These are phyloP conservation scores for Actinopyga echinites DNA, from an alignment of 53 echinoderm and acorn worm species.

Conservation along the genomic window DNA sequence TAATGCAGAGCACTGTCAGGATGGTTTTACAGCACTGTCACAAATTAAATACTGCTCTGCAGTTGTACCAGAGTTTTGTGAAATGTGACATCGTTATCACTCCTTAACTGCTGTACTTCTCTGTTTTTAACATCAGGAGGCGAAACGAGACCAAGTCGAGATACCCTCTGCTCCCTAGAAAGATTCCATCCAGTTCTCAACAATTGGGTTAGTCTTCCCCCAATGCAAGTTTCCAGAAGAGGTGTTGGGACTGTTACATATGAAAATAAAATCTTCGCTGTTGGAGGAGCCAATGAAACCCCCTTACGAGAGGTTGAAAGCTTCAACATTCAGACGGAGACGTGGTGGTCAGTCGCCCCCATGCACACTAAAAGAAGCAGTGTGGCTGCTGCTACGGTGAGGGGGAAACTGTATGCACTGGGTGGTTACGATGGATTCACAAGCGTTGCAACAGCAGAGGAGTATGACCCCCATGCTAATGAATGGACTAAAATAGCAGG, in stretches of 20 bases:
- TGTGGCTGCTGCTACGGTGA: slow-evolving; percentile 81
- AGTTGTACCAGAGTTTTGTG: background rate
- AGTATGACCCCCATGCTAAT: slow-evolving; percentile 82
- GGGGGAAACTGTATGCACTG: slow-evolving; percentile 82
- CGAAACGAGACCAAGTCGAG: slow-evolving; percentile 78
- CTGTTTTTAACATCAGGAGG: slow-evolving; percentile 61
- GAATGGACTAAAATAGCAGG: slow-evolving; percentile 85
- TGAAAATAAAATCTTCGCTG: slow-evolving; percentile 84
- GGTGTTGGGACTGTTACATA: slow-evolving; percentile 78
- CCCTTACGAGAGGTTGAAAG: slow-evolving; percentile 84
- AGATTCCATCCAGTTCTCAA: slow-evolving; percentile 84
- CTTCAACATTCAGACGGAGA: slow-evolving; percentile 75
- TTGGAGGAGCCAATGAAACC: slow-evolving; percentile 78
- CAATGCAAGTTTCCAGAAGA: slow-evolving; percentile 81
- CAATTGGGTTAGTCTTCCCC: slow-evolving; percentile 80
- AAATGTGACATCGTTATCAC: background rate
- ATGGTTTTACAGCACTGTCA: no score
- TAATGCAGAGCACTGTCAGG: no score
- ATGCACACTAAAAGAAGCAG: slow-evolving; percentile 86
- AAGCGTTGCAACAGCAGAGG: slow-evolving; percentile 82
- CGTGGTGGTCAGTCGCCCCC: slow-evolving; percentile 79
- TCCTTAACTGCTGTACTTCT: background rate
- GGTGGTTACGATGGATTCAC: slow-evolving; percentile 95
- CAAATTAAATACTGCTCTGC: background rate
- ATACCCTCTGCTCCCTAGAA: slow-evolving; percentile 66